Conservation (phyloP, 2,888 invertebrate species). For the Nemotelus nigrinus region DNA sequence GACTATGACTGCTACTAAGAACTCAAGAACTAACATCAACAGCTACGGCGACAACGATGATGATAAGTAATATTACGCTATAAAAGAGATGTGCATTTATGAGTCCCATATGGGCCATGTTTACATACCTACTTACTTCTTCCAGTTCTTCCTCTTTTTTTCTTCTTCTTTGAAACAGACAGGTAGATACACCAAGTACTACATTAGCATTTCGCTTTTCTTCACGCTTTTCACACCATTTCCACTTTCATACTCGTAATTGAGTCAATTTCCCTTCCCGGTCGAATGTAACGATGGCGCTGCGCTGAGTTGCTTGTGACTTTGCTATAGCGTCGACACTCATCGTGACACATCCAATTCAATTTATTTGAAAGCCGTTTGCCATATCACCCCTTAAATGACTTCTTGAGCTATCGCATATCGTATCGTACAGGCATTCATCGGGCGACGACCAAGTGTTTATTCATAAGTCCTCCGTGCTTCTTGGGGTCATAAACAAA, state of each 20-base stretch:
- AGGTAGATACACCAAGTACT: too few species aligned
- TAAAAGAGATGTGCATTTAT: slow-evolving; percentile 26
- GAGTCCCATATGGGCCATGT: slow-evolving; percentile 26
- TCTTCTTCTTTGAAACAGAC: too few species aligned
- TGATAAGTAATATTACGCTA: slow-evolving; percentile 20
- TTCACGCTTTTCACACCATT: too few species aligned
- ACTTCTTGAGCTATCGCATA: slow-evolving; percentile 43
- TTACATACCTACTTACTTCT: neutral
- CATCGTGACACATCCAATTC: slow-evolving; percentile 42
- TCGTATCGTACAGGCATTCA: too few species aligned
- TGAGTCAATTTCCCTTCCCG: slow-evolving; percentile 26
- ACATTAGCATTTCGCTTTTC: too few species aligned
- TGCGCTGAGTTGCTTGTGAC: neutral
- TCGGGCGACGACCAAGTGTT: slow-evolving; percentile 31
- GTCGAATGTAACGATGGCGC: neutral
- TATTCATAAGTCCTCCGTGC: slow-evolving; percentile 40
- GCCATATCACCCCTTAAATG: slow-evolving; percentile 44
- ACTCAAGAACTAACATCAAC: too few species aligned
- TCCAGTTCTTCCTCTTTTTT: neutral
- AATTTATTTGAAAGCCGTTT: slow-evolving; percentile 45
- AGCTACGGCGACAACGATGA: neutral
- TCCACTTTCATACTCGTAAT: slow-evolving; percentile 28
- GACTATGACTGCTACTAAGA: neutral
- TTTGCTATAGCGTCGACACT: slow-evolving; percentile 24
- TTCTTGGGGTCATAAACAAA: slow-evolving; percentile 46